These are phyloP conservation scores for Thelaira solivaga DNA, from an alignment of 2,888 invertebrate genomes.

Conservation along the genomic window DNA sequence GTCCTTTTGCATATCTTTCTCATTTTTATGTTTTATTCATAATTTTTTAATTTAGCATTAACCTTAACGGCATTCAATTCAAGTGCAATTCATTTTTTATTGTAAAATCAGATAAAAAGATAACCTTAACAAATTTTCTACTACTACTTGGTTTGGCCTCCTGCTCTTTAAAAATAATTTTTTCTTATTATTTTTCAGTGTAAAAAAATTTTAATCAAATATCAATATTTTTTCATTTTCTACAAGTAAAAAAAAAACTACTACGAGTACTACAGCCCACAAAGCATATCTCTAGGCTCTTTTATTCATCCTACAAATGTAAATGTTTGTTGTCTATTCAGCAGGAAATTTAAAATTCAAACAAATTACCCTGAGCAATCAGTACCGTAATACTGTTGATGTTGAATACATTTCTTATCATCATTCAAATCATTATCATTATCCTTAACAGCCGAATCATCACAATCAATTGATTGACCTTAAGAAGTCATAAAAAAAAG, in stretches of 20 bases:
- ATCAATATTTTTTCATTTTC: background rate
- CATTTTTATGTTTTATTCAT: background rate
- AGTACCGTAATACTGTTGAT: slow-evolving; percentile 27
- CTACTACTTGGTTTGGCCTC: too few relatives aligned
- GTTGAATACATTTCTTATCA: slow-evolving; percentile 1
- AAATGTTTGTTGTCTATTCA: slow-evolving; percentile 35
- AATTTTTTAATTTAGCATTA: background rate
- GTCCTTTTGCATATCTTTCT: too few relatives aligned
- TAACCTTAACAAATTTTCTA: slow-evolving; percentile 12
- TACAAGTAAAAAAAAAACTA: background rate
- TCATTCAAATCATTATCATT: slow-evolving; percentile 9
- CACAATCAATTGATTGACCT: slow-evolving; percentile 56
- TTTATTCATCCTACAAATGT: too few relatives aligned
- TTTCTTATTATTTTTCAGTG: background rate
- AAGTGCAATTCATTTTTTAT: background rate
- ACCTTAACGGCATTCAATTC: background rate
- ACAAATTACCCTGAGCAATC: slow-evolving; percentile 48
- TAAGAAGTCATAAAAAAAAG: slow-evolving; percentile 4
- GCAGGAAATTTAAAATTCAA: slow-evolving; percentile 51
- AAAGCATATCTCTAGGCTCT: too few relatives aligned
- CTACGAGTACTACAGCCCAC: slow-evolving; percentile 3
- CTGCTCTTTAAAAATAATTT: background rate
- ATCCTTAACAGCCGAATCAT: slow-evolving; percentile 33
- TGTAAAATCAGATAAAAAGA: too few relatives aligned
- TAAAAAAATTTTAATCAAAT: slow-evolving; percentile 48